These are phyloP conservation scores for Pardosa pseudoannulata DNA, from an alignment of 2,888 invertebrate species.

Conservation along the genomic window DNA sequence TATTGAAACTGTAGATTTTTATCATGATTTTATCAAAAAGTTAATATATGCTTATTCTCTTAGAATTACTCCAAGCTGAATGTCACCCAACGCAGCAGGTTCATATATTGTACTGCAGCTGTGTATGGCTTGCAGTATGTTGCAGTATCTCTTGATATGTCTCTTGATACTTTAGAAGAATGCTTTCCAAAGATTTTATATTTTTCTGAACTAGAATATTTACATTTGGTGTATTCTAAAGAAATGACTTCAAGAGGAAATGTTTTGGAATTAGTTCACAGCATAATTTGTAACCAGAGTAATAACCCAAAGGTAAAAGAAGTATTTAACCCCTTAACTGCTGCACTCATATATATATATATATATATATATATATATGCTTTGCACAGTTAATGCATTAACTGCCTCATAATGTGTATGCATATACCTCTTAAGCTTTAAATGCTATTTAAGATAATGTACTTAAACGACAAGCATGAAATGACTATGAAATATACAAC, in stretches of 20 bases:
- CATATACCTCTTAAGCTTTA: too few relatives aligned
- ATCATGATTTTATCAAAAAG: too few relatives aligned
- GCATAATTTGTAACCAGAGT: slow-evolving; percentile 21
- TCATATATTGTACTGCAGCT: slow-evolving; percentile 32
- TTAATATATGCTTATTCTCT: too few relatives aligned
- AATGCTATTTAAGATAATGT: too few relatives aligned
- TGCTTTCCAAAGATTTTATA: slow-evolving; percentile 18
- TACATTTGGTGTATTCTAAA: slow-evolving; percentile 28
- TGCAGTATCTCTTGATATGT: background rate
- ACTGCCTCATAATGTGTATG: too few relatives aligned
- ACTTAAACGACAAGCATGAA: too few relatives aligned
- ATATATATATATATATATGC: too few relatives aligned
- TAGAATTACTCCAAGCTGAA: slow-evolving; percentile 1
- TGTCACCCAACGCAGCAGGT: background rate
- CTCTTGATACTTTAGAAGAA: background rate
- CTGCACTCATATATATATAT: too few relatives aligned
- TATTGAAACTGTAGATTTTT: too few relatives aligned
- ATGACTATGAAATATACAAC: too few relatives aligned
- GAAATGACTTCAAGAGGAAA: slow-evolving; percentile 21
- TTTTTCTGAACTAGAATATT: slow-evolving; percentile 19
- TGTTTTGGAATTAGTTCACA: slow-evolving; percentile 41
- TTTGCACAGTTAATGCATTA: too few relatives aligned
- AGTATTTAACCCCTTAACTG: too few relatives aligned
- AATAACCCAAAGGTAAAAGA: slow-evolving; percentile 37
- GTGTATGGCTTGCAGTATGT: background rate